A percentile compares a stretch with the other conserved stretches of the same genome.
These are phyloP conservation scores for Seriola dumerili DNA, from an alignment of 2,113 vertebrate species.

Conservation along the genomic window DNA sequence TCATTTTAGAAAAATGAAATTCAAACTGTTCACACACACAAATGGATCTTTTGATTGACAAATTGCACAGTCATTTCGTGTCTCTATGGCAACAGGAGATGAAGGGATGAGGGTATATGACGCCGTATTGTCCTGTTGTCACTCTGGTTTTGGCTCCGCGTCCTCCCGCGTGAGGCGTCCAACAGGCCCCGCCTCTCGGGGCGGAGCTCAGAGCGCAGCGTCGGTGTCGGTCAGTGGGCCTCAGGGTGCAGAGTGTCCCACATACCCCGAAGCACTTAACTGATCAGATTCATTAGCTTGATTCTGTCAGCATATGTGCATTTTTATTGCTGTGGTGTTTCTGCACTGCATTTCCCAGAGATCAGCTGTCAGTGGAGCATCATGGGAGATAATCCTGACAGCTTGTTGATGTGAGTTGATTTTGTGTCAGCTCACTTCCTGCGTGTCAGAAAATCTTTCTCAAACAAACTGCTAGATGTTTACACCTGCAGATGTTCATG, in stretches of 20 bases:
- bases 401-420: background rate
- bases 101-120: slow-evolving; percentile 8
- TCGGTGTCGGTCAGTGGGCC: background rate
- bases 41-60: slow-evolving; percentile 10
- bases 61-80: background rate
- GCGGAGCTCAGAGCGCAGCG: background rate
- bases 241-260: background rate
- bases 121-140: slow-evolving; percentile 20
- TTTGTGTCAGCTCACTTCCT: background rate
- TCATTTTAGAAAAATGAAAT: background rate
- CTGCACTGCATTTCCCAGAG: slow-evolving; percentile 8
- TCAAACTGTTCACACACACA: background rate
- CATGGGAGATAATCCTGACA: background rate
- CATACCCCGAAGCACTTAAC: background rate
- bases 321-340: background rate
- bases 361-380: background rate
- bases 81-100: slow-evolving; percentile 50
- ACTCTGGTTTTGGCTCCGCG: background rate
- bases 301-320: background rate
- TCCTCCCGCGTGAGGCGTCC: background rate
- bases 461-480: background rate
- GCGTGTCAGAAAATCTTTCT: background rate
- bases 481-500: too few species aligned
- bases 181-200: background rate
- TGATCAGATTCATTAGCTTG: background rate